Conservation (phyloP, 2,888 invertebrate genomes). For the Exephanes ischioxanthus region DNA sequence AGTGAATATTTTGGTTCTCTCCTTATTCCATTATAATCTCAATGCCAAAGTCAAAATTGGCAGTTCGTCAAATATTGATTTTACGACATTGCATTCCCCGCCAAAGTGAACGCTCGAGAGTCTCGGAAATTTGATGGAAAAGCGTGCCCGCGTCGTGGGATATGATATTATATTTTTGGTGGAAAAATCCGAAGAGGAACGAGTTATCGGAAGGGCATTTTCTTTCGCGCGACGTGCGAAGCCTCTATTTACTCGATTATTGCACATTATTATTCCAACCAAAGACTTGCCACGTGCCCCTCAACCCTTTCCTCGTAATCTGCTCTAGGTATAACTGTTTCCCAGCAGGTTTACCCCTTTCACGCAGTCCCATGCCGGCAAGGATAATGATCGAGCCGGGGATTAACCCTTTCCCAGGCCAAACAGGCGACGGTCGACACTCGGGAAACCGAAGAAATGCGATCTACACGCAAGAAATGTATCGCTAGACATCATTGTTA, state of each 20-base stretch:
- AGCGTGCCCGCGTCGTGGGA: background rate
- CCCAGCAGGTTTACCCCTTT: conserved; percentile 71
- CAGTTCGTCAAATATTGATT: conserved; percentile 38
- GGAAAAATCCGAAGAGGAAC: background rate
- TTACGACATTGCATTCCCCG: background rate
- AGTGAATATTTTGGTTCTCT: conserved; percentile 40
- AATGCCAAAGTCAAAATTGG: conserved; percentile 49
- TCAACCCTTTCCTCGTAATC: conserved; percentile 72
- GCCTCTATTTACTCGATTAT: conserved; percentile 70
- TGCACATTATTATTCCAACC: conserved; percentile 69
- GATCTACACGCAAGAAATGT: conserved; percentile 30
- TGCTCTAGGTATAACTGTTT: conserved; percentile 63
- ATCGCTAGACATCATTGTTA: conserved; percentile 14
- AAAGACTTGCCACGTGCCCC: conserved; percentile 67
- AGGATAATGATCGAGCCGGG: conserved; percentile 70
- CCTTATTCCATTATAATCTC: conserved; percentile 43
- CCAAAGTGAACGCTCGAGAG: background rate
- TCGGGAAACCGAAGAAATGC: conserved; percentile 52
- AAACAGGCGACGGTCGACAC: conserved; percentile 43
- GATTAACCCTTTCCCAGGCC: conserved; percentile 69
- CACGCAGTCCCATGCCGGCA: conserved; percentile 58
- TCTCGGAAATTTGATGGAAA: background rate
- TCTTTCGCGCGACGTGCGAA: conserved; percentile 10
- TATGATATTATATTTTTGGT: background rate
- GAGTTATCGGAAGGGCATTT: background rate